Percentiles rank a stretch among this genome's conserved stretches.
Conservation (phyloP, 2,888 invertebrate species). For the Lepidochrysops patricia region DNA sequence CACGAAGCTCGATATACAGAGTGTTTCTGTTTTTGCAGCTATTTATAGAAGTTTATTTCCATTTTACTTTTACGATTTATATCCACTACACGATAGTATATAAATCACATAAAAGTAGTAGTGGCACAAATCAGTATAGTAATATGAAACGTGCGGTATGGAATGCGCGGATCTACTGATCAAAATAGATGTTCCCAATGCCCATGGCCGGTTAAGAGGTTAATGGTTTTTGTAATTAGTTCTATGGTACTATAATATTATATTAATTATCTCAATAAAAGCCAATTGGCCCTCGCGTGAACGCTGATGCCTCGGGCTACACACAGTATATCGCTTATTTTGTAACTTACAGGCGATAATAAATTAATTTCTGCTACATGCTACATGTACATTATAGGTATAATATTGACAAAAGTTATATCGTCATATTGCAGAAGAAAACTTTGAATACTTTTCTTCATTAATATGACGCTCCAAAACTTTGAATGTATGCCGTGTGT, state of each 20-base stretch:
- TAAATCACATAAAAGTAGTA: not conserved
- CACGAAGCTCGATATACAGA: not conserved
- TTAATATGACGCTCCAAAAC: too few species aligned
- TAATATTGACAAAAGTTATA: too few species aligned
- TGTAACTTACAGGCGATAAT: too few species aligned
- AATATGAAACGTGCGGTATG: too few species aligned
- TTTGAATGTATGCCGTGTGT: too few species aligned
- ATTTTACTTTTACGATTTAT: not conserved
- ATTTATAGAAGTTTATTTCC: not conserved
- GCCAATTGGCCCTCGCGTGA: not conserved
- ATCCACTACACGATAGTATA: too few species aligned
- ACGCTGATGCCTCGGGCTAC: not conserved
- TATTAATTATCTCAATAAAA: not conserved
- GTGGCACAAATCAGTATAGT: not conserved
- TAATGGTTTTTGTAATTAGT: not conserved
- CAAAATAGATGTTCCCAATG: not conserved
- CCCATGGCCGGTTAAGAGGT: not conserved
- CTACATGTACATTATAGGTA: too few species aligned
- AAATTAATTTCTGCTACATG: too few species aligned
- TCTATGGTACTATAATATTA: not conserved
- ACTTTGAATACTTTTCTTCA: too few species aligned
- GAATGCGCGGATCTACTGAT: not conserved
- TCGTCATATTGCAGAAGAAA: too few species aligned
- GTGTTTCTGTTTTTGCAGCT: not conserved
- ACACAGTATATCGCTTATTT: too few species aligned